A percentile compares a stretch with the other conserved stretches of the same genome.
Evolutionary conservation across 1,140 invertebrate genomes (phyloP).

Genomic region (Drosophila teissieri): DNA sequence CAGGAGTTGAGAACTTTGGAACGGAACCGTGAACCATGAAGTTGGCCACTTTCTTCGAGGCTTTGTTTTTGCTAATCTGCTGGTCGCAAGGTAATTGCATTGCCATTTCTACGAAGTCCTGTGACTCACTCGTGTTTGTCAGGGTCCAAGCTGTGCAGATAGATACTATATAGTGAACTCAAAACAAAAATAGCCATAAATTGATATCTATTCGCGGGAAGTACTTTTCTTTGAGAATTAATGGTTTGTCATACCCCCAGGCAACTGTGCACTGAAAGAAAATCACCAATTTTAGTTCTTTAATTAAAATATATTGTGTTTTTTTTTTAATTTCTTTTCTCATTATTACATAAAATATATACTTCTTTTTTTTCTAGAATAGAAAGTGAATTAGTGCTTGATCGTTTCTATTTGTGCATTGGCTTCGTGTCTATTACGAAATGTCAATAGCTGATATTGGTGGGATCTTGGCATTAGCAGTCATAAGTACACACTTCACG

Average conservation of each 20-base stretch:
- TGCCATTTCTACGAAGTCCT: slow-evolving; percentile 11
- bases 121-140: slow-evolving; percentile 42
- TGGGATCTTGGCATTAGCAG: slow-evolving; percentile 50
- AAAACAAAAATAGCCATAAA: slow-evolving; percentile 35
- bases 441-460: slow-evolving; percentile 37
- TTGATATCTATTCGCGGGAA: slow-evolving; percentile 46
- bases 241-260: background rate
- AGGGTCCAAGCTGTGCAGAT: slow-evolving; percentile 4
- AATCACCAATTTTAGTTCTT: too few species aligned
- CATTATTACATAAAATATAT: background rate
- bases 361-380: too few species aligned
- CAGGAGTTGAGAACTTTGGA: slow-evolving; percentile 19
- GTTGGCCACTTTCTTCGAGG: slow-evolving; percentile 32
- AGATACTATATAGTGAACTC: slow-evolving; percentile 16
- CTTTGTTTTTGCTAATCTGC: slow-evolving; percentile 55
- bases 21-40: slow-evolving; percentile 43
- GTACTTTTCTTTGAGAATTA: slow-evolving; percentile 19
- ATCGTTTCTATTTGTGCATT: too few species aligned
- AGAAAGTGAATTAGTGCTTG: too few species aligned
- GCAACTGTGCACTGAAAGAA: background rate
- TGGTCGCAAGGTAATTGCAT: slow-evolving; percentile 61
- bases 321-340: too few species aligned
- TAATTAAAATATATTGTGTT: too few species aligned
- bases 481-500: slow-evolving; percentile 56
- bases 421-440: slow-evolving; percentile 32